phyloP scores from a whole-genome alignment of 2,888 invertebrate species.

The Trilocha varians region DNA sequence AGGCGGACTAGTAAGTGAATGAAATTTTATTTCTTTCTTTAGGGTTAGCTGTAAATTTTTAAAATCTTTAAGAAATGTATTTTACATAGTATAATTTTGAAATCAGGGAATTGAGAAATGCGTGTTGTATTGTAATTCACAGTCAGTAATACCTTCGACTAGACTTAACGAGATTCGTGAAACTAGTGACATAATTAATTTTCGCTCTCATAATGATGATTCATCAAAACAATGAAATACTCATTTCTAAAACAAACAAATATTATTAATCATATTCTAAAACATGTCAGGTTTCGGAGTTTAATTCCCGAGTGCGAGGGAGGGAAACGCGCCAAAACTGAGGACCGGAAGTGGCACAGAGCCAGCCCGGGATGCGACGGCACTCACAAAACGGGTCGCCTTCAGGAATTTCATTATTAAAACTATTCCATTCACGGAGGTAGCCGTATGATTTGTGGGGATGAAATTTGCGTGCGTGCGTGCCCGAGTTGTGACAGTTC shows the following conservation, averaged over 20 bases:
- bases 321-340: constrained; percentile 4
- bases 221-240: not conserved
- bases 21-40: not conserved
- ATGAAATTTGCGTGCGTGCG: constrained; percentile 6
- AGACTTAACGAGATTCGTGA: too few relatives aligned
- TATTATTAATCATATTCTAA: constrained; percentile 1
- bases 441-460: constrained; percentile 17
- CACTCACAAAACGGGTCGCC: constrained; percentile 34
- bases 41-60: not conserved
- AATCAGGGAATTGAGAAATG: too few relatives aligned
- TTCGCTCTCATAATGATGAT: too few relatives aligned
- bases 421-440: constrained; percentile 38
- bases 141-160: too few relatives aligned
- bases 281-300: constrained; percentile 24
- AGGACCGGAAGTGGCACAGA: constrained; percentile 33
- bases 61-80: not conserved
- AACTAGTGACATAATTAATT: too few relatives aligned
- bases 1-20: not conserved
- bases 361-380: constrained; percentile 46
- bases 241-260: not conserved
- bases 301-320: constrained; percentile 21
- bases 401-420: constrained; percentile 57
- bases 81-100: too few relatives aligned
- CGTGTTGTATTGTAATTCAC: too few relatives aligned
- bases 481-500: not conserved